phyloP scores from a whole-genome alignment of 1,140 invertebrate species.

The Drosophila pseudoobscura region DNA sequence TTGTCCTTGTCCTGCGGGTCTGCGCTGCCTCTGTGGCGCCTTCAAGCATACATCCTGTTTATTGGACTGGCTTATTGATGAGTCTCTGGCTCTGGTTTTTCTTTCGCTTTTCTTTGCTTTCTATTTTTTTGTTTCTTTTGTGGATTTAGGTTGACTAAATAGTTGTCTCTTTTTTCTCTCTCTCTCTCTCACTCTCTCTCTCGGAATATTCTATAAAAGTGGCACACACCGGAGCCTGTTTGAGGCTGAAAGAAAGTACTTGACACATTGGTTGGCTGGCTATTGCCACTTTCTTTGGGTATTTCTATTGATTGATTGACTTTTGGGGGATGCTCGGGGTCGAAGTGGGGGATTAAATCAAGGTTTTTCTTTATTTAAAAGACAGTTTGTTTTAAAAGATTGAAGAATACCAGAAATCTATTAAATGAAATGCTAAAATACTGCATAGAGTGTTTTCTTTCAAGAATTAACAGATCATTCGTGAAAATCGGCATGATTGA shows the following conservation, averaged over 20 bases:
- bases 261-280: constrained; percentile 47
- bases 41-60: constrained; percentile 73
- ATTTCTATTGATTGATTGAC: constrained; percentile 68
- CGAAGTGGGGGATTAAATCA: background rate
- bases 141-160: constrained; percentile 74
- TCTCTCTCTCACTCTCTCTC: background rate
- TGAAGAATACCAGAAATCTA: no score
- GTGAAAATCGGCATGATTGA: no score
- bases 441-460: no score
- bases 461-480: no score
- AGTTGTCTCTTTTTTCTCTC: constrained; percentile 34
- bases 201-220: constrained; percentile 40
- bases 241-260: constrained; percentile 40
- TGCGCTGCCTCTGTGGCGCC: constrained; percentile 40
- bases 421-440: no score
- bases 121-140: constrained; percentile 19
- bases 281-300: constrained; percentile 8
- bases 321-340: background rate
- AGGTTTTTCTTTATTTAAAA: no score
- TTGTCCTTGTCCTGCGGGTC: no score
- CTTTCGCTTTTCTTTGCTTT: constrained; percentile 33
- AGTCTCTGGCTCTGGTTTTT: constrained; percentile 33
- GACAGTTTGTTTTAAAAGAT: no score
- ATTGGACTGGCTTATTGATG: constrained; percentile 77
- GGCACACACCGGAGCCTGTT: constrained; percentile 33